Base-by-base conservation (phyloP, 2,888 invertebrate genomes). In the Mythimna albipuncta region DNA sequence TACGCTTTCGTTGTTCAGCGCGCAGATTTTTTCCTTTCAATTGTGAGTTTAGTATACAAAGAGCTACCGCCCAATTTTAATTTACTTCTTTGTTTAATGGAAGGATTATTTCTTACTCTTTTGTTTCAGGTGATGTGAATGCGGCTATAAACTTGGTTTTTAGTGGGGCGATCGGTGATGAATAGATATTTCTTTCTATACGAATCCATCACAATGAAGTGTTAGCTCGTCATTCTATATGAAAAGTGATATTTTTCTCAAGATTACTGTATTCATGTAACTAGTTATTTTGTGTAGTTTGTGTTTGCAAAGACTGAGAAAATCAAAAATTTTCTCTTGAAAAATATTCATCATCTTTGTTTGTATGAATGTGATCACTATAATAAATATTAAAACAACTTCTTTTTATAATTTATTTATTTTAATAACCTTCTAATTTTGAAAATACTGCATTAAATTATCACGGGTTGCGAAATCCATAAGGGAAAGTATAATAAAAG, bases 91-190 rank as follows among this genome's bases (percentile, higher is more conserved):
- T 47, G 32, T 58, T 26, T 44, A 68, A 58, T 68, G 9, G 13
- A 67, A 72, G 66, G 1, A 44, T 47, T 26, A 77, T 13, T n/a
- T 59, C 11, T 47, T 54, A 35, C 16, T 63, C 4, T 16, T 59
- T 59, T 62, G 63, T 93, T 92, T 16, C 93, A 96, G 99, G 99
- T 69, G 98, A 99, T 91, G 98, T 99, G 5, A 98, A 98, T 89
- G 98, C 98, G 32, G 99, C 99, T 21, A 97, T 99, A 72, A 99
- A 99, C 92, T 96, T 99, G 68, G 98, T 99, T 35, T 98, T 99
- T 89, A 98, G 94, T 69, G 96, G 95, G 62, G 94, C 93, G 16
- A 94, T 95, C 68, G 92, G 91, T 57, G 95, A 95, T 55, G 93
- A 95, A 72, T 94, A 92, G 69, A 65, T 55, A 58, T 65, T 59